A percentile compares a stretch with the other conserved stretches of the same genome.
Conservation (phyloP, 1,140 invertebrate species). For the Drosophila pseudoobscura region DNA sequence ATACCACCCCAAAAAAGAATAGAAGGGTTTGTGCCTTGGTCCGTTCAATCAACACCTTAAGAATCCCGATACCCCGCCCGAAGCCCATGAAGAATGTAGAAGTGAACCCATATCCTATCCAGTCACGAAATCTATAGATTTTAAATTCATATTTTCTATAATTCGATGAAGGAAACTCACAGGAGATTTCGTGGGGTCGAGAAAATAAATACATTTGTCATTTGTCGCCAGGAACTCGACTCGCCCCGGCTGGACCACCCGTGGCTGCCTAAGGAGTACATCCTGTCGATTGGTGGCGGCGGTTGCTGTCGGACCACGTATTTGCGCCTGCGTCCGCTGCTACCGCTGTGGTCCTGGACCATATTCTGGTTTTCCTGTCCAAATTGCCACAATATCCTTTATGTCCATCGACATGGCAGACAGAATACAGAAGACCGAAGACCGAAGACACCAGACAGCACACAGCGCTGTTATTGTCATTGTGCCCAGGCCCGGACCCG, state of each 20-base stretch:
- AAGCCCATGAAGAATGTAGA: no score
- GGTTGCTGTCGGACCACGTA: constrained; percentile 26
- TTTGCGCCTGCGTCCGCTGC: constrained; percentile 30
- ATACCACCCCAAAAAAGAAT: constrained; percentile 23
- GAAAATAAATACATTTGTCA: constrained; percentile 81
- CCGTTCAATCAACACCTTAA: no score
- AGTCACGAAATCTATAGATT: background rate
- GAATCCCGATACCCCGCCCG: no score
- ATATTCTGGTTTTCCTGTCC: constrained; percentile 75
- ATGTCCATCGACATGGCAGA: constrained; percentile 59
- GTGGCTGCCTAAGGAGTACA: constrained; percentile 63
- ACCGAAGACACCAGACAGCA: constrained; percentile 10
- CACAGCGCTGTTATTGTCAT: constrained; percentile 27
- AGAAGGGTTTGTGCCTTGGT: constrained; percentile 8
- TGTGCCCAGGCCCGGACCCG: constrained; percentile 1
- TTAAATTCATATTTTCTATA: constrained; percentile 42
- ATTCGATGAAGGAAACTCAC: background rate
- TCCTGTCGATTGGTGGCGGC: constrained; percentile 62
- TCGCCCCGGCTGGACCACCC: constrained; percentile 64
- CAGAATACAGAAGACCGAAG: constrained; percentile 24
- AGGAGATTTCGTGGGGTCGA: constrained; percentile 17
- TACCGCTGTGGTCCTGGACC: constrained; percentile 50
- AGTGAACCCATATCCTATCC: background rate
- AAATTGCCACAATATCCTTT: constrained; percentile 81
- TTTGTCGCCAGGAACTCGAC: constrained; percentile 64